Evolutionary conservation across 2,888 invertebrate species (phyloP).

Genomic region (Apamea sordens): DNA sequence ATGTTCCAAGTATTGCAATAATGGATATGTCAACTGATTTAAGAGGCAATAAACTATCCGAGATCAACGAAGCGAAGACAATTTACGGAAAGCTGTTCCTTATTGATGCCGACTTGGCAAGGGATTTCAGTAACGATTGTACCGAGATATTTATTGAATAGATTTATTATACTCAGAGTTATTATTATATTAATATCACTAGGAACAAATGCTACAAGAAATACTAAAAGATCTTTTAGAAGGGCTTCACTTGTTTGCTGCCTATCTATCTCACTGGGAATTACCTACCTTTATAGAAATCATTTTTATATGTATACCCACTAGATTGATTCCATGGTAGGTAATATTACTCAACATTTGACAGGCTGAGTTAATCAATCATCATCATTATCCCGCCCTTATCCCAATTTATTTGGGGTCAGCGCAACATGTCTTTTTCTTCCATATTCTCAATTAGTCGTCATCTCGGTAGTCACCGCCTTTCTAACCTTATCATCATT

Average conservation of each 20-base stretch:
- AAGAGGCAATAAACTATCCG: slow-evolving; percentile 21
- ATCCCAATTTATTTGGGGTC: background rate
- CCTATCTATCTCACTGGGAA: background rate
- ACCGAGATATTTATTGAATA: slow-evolving; percentile 15
- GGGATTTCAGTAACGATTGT: slow-evolving; percentile 1
- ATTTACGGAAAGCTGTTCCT: slow-evolving; percentile 25
- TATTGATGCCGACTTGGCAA: slow-evolving; percentile 15
- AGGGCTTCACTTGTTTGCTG: background rate
- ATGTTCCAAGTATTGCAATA: background rate
- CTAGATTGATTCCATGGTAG: background rate
- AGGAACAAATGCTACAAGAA: background rate
- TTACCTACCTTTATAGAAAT: background rate
- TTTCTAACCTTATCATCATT: no score
- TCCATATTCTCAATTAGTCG: no score
- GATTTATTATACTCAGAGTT: background rate
- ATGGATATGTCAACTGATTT: slow-evolving; percentile 16
- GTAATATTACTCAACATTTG: background rate
- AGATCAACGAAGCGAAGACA: background rate
- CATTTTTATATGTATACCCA: background rate
- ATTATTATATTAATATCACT: background rate
- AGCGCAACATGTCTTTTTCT: no score
- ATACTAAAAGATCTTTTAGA: background rate
- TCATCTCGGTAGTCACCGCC: no score
- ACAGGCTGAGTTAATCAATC: background rate
- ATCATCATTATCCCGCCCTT: background rate